Conservation (phyloP, 92 coral and sea anemone species). For the Montipora capitata region DNA sequence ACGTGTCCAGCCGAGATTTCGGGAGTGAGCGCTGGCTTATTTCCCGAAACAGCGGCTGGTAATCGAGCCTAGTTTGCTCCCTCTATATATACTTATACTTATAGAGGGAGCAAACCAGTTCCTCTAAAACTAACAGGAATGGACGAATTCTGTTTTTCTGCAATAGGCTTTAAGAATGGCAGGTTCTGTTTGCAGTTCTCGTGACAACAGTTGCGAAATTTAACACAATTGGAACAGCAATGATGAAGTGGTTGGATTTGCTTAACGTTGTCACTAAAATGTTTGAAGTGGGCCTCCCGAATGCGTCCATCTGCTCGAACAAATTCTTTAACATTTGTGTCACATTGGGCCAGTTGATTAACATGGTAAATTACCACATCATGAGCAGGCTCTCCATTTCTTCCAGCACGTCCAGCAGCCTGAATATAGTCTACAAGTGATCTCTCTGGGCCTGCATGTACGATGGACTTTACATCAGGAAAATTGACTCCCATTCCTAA, state of each 20-base stretch:
- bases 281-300: background rate
- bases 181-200: background rate
- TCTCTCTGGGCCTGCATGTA: background rate
- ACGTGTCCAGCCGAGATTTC: too few species aligned
- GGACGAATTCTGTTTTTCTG: background rate
- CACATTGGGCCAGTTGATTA: background rate
- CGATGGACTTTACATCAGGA: slow-evolving; percentile 6
- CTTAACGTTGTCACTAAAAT: background rate
- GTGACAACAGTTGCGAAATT: background rate
- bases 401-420: slow-evolving; percentile 4
- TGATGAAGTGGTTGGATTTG: background rate
- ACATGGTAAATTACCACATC: slow-evolving; percentile 1
- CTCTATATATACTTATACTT: too few species aligned
- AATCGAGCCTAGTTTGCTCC: too few species aligned
- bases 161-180: background rate
- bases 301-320: background rate
- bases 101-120: too few species aligned
- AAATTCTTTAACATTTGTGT: background rate
- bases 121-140: too few species aligned
- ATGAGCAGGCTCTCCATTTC: background rate
- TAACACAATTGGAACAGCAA: background rate
- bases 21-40: too few species aligned
- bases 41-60: too few species aligned
- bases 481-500: too few species aligned
- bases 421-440: background rate